Base-by-base conservation (phyloP, 2,888 invertebrate genomes). In the Macropis europaea region DNA sequence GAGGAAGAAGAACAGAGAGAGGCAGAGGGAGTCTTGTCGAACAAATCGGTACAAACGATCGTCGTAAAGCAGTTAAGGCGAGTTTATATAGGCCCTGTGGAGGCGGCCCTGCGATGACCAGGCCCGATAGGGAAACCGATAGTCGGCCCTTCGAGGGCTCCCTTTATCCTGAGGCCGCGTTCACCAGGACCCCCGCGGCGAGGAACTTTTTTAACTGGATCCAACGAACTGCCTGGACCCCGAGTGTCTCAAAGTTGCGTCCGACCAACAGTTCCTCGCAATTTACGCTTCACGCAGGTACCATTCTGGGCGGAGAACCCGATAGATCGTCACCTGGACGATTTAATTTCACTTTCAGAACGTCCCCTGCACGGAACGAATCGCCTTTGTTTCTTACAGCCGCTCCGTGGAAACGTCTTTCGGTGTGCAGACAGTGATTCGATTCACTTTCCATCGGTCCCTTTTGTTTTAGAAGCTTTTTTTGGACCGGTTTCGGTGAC, bases 41-140 rank as follows among this genome's bases (percentile, higher is more conserved):
- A 89, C 89, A 89, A 89, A 89, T 89, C 89, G 89, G 89, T 89
- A 90, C 89, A 89, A 89, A 89, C 89, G 89, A 89, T 89, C 89
- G 88, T 89, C 88, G 88, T 89, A 88, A 89, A 89, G 86, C 87
- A 88, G 88, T 88, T 88, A 88, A 86, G 88, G 83, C 82, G 83
- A 83, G 85, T 87, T 87, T 84, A 85, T 85, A 84, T 83, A 81
- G 78, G 78, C 71, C 78, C 79, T 78, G 82, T 75, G 69, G 76
- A 77, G 73, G 83, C 79, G 73, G 79, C 82, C 79, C 86, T 81
- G 80, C 86, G 86, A 86, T 85, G 86, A 86, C 83, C 85, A 79
- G 75, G 74, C 73, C 80, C 81, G 86, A 86, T 86, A 86, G 84
- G 84, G 88, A 87, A 86, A 86, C 86, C 88, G 88, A 89, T 89